Percentiles rank a stretch among this genome's conserved stretches.
Evolutionary conservation across 1,140 invertebrate species (phyloP).

Genomic region (Heterodera schachtii): DNA sequence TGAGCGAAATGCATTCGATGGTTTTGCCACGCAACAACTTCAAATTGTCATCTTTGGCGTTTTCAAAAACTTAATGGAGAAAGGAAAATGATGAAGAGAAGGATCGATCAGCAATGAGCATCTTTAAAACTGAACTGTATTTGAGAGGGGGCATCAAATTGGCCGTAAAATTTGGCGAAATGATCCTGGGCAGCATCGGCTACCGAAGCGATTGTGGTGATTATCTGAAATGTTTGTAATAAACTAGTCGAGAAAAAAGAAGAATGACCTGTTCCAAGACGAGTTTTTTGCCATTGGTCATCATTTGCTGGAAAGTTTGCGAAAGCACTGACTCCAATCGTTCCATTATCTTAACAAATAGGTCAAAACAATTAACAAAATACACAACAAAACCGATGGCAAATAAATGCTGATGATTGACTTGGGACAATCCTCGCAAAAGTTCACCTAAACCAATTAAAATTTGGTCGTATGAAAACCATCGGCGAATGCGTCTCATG

Average conservation of each 20-base stretch:
- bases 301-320: constrained; percentile 85
- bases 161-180: constrained; percentile 75
- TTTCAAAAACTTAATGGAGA: constrained; percentile 64
- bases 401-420: constrained; percentile 84
- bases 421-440: constrained; percentile 97
- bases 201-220: constrained; percentile 96
- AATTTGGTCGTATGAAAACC: not conserved
- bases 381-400: constrained; percentile 69
- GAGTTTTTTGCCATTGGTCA: constrained; percentile 89
- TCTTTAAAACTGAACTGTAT: constrained; percentile 77
- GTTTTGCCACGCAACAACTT: constrained; percentile 75
- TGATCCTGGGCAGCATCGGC: constrained; percentile 98
- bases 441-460: constrained; percentile 74
- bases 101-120: not conserved
- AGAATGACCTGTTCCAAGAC: constrained; percentile 85
- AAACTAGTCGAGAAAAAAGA: too few species aligned
- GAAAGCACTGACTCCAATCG: constrained; percentile 88
- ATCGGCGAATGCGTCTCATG: not conserved
- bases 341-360: constrained; percentile 75
- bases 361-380: too few species aligned
- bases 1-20: constrained; percentile 97
- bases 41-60: constrained; percentile 83
- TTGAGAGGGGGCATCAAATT: constrained; percentile 90
- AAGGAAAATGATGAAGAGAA: not conserved
- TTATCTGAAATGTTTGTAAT: constrained; percentile 66